Percentiles rank a stretch among this genome's conserved stretches.
Conservation (phyloP, 1,140 invertebrate genomes). For the Ptiloglossa arizonensis region DNA sequence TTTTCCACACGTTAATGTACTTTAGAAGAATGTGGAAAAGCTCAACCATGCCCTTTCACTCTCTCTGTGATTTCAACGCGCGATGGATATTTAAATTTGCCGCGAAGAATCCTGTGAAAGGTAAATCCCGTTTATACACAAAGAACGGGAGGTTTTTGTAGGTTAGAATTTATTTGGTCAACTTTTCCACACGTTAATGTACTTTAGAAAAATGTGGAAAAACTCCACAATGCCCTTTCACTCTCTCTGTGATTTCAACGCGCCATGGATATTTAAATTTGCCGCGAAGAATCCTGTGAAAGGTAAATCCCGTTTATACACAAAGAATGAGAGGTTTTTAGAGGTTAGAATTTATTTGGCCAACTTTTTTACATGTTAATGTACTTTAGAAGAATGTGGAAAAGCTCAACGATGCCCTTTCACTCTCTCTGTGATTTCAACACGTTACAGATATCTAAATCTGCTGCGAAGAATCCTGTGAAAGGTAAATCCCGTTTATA, state of each 20-base stretch:
- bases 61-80: constrained; percentile 26
- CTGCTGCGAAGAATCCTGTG: not conserved
- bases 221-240: constrained; percentile 37
- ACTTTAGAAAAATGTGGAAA: too few species aligned
- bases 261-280: constrained; percentile 11
- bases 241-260: constrained; percentile 29
- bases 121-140: not conserved
- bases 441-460: constrained; percentile 14
- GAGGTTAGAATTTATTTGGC: too few species aligned
- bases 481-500: constrained; percentile 10
- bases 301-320: not conserved
- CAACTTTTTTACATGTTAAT: too few species aligned
- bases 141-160: too few species aligned
- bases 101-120: constrained; percentile 15
- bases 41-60: constrained; percentile 35
- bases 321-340: not conserved
- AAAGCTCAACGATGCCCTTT: too few species aligned
- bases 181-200: too few species aligned
- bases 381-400: too few species aligned
- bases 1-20: too few species aligned
- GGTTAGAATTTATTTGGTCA: too few species aligned
- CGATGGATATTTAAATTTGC: constrained; percentile 11
- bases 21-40: too few species aligned
- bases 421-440: constrained; percentile 28
- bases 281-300: constrained; percentile 6